phyloP scores from a whole-genome alignment of 2,113 vertebrate species.

The Anhinga anhinga region DNA sequence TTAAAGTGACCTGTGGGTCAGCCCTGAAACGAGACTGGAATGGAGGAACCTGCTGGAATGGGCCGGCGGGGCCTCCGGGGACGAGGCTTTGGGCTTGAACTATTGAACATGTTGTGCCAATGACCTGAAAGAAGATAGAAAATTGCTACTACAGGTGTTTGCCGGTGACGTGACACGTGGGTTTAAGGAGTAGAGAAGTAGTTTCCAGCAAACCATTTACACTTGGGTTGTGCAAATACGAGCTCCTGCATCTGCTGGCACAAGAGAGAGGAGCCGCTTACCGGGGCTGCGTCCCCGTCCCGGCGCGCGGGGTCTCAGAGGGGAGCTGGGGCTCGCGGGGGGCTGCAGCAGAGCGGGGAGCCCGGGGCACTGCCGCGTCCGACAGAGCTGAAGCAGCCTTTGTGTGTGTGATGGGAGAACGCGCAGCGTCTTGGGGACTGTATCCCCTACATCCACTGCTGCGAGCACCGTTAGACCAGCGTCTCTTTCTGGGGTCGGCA shows the following conservation, averaged over 20 bases:
- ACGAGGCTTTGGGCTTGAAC: fast-evolving
- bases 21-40: background rate
- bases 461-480: no score
- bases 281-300: background rate
- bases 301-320: fast-evolving
- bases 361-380: fast-evolving
- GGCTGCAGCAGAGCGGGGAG: background rate
- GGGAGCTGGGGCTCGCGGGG: fast-evolving
- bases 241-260: background rate
- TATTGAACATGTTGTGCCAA: fast-evolving
- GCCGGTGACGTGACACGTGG: background rate
- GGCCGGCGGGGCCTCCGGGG: background rate
- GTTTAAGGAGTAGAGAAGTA: no score
- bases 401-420: background rate
- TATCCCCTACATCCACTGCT: fast-evolving
- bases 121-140: background rate
- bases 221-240: fast-evolving
- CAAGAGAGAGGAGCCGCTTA: background rate
- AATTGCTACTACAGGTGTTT: fast-evolving
- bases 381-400: fast-evolving
- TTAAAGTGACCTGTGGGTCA: background rate
- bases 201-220: background rate
- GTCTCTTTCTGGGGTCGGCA: background rate
- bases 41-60: fast-evolving
- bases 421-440: fast-evolving